Percentiles rank a stretch among this genome's conserved stretches.
phyloP scores from a whole-genome alignment of 2,888 invertebrate species.

The Anthoptus insignis region DNA sequence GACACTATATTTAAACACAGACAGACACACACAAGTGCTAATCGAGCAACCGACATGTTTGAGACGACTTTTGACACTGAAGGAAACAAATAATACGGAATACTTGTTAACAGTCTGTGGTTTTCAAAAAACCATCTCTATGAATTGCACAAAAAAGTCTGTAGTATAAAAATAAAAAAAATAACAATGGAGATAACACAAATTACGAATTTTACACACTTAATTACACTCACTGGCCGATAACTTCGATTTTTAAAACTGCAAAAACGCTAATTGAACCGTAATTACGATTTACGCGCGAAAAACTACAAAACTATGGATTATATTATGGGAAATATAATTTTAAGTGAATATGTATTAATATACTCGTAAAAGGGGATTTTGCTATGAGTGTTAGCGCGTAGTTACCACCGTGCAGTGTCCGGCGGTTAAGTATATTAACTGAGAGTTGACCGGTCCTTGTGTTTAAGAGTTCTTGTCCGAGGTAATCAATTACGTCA shows the following conservation, averaged over 20 bases:
- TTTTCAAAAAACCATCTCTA: neutral
- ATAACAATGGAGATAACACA: neutral
- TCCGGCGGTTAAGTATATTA: conserved; percentile 25
- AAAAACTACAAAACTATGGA: too few species aligned
- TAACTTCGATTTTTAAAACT: neutral
- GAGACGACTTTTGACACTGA: neutral
- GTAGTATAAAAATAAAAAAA: too few species aligned
- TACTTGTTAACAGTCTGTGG: neutral
- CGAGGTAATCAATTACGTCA: conserved; percentile 43
- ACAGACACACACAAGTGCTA: conserved; percentile 61
- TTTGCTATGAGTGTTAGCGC: neutral
- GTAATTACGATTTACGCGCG: neutral
- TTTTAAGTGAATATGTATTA: too few species aligned
- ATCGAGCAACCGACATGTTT: conserved; percentile 45
- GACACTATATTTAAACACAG: conserved; percentile 56
- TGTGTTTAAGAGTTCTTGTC: conserved; percentile 47
- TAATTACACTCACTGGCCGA: neutral
- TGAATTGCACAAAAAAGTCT: too few species aligned
- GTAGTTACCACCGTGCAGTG: neutral
- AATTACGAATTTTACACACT: neutral
- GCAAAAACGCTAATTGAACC: neutral
- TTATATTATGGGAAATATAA: too few species aligned
- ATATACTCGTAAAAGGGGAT: too few species aligned
- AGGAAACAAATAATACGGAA: neutral
- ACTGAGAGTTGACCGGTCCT: conserved; percentile 47